These are phyloP conservation scores for Eupithecia vulgata DNA, from an alignment of 2,888 invertebrate genomes.

Conservation along the genomic window DNA sequence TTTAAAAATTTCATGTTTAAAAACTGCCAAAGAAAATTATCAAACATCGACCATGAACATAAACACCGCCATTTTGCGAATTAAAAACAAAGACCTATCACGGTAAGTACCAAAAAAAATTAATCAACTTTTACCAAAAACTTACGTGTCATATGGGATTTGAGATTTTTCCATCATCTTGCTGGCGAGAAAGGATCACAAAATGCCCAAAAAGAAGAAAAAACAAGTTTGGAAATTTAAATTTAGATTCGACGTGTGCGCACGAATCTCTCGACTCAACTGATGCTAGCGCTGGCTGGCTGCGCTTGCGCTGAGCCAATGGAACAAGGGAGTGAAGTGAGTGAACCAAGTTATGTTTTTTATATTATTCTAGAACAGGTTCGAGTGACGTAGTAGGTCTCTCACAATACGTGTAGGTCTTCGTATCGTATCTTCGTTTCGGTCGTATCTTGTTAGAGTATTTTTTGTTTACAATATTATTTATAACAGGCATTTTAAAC, in stretches of 20 bases:
- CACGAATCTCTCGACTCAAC: constrained; percentile 3
- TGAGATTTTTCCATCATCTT: constrained; percentile 37
- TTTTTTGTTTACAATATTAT: background rate
- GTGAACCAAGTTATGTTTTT: background rate
- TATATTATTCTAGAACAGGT: background rate
- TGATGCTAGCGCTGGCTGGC: background rate
- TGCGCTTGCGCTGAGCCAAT: background rate
- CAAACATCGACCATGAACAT: background rate
- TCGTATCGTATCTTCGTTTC: too few species aligned
- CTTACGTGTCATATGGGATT: constrained; percentile 43
- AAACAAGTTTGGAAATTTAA: constrained; percentile 4
- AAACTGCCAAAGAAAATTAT: background rate
- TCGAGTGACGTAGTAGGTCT: background rate
- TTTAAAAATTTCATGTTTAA: background rate
- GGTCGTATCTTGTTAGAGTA: background rate
- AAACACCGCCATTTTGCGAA: constrained; percentile 9
- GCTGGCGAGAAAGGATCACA: constrained; percentile 10
- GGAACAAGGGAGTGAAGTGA: background rate
- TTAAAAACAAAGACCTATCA: background rate
- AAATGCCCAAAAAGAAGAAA: constrained; percentile 12
- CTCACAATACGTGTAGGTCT: background rate
- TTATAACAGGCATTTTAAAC: background rate
- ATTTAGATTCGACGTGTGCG: constrained; percentile 20
- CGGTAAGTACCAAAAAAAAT: background rate
- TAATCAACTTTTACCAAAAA: background rate